These are phyloP conservation scores for Pleuronectes platessa DNA, from an alignment of 2,113 vertebrate genomes.

Conservation along the genomic window DNA sequence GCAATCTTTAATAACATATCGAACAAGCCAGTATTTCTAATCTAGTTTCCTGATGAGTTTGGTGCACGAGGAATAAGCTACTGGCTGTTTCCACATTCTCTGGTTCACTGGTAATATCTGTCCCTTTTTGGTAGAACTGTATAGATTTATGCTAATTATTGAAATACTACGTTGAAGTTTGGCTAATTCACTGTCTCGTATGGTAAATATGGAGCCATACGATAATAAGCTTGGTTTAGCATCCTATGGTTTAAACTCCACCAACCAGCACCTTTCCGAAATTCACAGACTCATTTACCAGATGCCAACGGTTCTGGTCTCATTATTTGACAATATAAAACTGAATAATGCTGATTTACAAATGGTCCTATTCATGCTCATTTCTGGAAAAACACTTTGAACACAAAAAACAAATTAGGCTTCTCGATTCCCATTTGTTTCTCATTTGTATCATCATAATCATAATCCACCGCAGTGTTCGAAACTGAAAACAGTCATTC, in stretches of 20 bases:
- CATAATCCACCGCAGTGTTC: constrained; percentile 17
- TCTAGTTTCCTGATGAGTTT: not conserved
- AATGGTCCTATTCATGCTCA: constrained; percentile 14
- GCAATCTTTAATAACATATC: too few relatives aligned
- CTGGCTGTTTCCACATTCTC: not conserved
- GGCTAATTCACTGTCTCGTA: too few relatives aligned
- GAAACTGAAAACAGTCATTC: constrained; percentile 29
- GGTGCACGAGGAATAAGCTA: not conserved
- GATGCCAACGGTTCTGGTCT: not conserved
- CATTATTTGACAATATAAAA: not conserved
- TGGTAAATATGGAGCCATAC: too few relatives aligned
- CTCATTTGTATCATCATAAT: constrained; percentile 14
- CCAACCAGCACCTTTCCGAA: too few relatives aligned
- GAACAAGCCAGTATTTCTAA: not conserved
- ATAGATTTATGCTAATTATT: constrained; percentile 22
- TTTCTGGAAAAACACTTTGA: constrained; percentile 12
- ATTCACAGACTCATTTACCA: too few relatives aligned
- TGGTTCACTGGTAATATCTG: constrained; percentile 4
- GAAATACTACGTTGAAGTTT: not conserved
- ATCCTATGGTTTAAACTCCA: too few relatives aligned
- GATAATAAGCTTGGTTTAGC: too few relatives aligned
- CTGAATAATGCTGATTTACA: constrained; percentile 21
- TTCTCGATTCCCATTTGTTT: constrained; percentile 3
- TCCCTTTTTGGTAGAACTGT: not conserved
- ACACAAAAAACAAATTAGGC: constrained; percentile 13